A percentile compares a stretch with the other conserved stretches of the same genome.
Evolutionary conservation across 2,797 vertebrate genomes (phyloP).

Genomic region (Sus cebifrons): DNA sequence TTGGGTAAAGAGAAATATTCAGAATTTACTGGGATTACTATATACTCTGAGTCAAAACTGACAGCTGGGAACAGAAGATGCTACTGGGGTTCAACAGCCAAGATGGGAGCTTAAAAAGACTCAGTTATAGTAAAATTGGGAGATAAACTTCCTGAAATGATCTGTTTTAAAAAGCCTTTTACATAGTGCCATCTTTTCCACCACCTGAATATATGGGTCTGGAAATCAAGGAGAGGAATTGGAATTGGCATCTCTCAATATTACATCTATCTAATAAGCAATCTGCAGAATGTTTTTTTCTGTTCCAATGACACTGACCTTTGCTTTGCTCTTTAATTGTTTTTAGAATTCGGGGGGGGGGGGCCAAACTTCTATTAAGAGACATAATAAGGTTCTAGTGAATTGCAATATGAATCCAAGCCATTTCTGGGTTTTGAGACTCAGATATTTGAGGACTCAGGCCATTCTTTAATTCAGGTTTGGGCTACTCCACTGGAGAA

Average conservation of each 20-base stretch:
- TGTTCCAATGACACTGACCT: neutral
- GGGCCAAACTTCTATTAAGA: neutral
- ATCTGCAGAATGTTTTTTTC: neutral
- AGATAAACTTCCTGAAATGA: neutral
- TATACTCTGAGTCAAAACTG: neutral
- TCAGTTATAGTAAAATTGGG: neutral
- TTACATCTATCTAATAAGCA: neutral
- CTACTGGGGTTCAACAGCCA: neutral
- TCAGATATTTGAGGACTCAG: neutral
- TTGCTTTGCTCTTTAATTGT: neutral
- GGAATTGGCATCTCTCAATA: neutral
- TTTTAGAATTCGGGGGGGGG: neutral
- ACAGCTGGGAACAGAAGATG: neutral
- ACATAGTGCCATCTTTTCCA: neutral
- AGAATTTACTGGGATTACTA: neutral
- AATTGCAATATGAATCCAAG: neutral
- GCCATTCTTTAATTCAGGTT: neutral
- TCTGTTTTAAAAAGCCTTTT: neutral
- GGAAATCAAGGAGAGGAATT: neutral
- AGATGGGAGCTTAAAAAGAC: neutral
- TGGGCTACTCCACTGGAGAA: neutral
- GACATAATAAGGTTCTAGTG: neutral
- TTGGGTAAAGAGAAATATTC: neutral
- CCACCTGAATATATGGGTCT: neutral
- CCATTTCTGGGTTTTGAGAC: neutral